Evolutionary conservation across 1,140 invertebrate genomes (phyloP).

Genomic region (Hydropsyche tenuis): DNA sequence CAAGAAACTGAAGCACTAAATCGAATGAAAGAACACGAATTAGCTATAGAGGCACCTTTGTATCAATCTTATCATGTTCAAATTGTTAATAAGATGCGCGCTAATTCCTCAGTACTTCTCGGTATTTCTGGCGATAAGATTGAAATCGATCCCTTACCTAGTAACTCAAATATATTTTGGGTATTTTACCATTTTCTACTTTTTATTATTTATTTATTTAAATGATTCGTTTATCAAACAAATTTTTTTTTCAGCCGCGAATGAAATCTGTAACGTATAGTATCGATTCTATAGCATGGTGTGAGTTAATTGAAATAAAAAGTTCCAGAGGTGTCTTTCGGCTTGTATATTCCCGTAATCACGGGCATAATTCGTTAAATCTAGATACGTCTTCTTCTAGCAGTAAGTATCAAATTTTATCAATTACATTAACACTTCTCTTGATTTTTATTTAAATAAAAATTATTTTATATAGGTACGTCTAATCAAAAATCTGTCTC

Average conservation of each 20-base stretch:
- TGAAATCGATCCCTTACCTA: slow-evolving; percentile 85
- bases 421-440: not conserved
- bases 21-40: slow-evolving; percentile 72
- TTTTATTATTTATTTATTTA: not conserved
- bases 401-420: slow-evolving; percentile 7
- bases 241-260: slow-evolving; percentile 53
- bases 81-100: slow-evolving; percentile 78
- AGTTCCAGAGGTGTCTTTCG: slow-evolving; percentile 69
- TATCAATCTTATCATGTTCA: slow-evolving; percentile 85
- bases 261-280: slow-evolving; percentile 75
- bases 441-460: too few relatives aligned
- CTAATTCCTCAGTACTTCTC: slow-evolving; percentile 83
- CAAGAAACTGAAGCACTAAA: slow-evolving; percentile 62
- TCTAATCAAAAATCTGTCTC: too few relatives aligned
- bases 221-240: too few relatives aligned
- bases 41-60: slow-evolving; percentile 79
- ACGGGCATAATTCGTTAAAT: slow-evolving; percentile 45
- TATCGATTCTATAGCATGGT: slow-evolving; percentile 85
- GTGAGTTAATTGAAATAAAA: slow-evolving; percentile 78
- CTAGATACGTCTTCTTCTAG: slow-evolving; percentile 6
- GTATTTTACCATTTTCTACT: slow-evolving; percentile 50
- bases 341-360: slow-evolving; percentile 64
- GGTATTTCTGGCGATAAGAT: slow-evolving; percentile 90
- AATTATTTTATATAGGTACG: not conserved
- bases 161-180: slow-evolving; percentile 75